Evolutionary conservation across 2,113 vertebrate genomes (phyloP), one percentile per base, ranked within the genome.

Genomic region (Osmerus eperlanus): DNA sequence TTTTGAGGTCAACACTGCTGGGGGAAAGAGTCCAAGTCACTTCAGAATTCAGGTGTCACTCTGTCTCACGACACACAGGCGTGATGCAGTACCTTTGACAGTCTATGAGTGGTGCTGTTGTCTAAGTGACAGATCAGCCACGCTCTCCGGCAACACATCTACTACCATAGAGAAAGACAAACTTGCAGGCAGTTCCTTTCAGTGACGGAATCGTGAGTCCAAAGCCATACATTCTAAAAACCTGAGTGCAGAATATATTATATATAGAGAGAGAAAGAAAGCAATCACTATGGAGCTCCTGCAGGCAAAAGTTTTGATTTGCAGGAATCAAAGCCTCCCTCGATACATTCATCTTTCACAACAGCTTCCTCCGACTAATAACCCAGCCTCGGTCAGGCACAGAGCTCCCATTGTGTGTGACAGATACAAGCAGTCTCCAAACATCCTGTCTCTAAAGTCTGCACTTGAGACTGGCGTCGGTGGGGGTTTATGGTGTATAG

Each of bases 61-160:
- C 36, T n/a, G 28, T 7, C 15, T 1, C 16, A 25, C 3, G 2
- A 32, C 25, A 4, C 13, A 8, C 1, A 63, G 11, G 6, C 14
- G 52, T 6, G 32, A n/a, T 63, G 83, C 73, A 89, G 72, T 81
- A 71, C 80, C 54, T 0, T 15, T 11, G 65, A 65, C 23, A 41
- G 12, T 83, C 87, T 81, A 82, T 61, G 73, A 75, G 84, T 73
- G 89, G 83, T 73, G 75, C 72, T 83, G 75, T 87, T 80, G 83
- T 78, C 75, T 78, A 86, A 71, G 71, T 66, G 25, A 73, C 73
- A 47, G 60, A 16, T 12, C 68, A 60, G 55, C 36, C 56, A 51
- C 59, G 28, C 56, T 47, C 68, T 18, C 16, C 14, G 32, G 32
- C 16, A 59, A 25, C 29, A 18, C 67, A 69, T 14, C 15, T n/a